These are phyloP conservation scores for Lepidonotus clava DNA, from an alignment of 2,888 invertebrate genomes.

Conservation along the genomic window DNA sequence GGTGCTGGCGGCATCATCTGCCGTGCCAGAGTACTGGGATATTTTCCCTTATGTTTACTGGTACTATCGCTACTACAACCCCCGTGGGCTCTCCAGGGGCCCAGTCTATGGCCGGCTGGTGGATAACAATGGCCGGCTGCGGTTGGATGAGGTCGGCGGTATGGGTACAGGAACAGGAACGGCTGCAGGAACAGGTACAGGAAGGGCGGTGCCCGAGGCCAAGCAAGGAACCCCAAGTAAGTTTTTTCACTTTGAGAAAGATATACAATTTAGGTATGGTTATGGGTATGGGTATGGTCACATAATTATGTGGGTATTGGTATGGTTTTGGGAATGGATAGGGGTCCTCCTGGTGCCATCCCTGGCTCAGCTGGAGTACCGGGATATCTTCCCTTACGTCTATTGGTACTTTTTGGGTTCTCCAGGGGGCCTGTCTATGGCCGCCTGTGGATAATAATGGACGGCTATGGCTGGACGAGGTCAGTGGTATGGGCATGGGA, in stretches of 20 bases:
- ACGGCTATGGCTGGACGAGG: background rate
- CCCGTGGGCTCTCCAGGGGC: background rate
- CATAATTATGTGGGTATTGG: no score
- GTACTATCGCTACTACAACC: background rate
- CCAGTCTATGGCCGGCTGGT: background rate
- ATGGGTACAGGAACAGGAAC: no score
- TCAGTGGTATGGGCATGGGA: no score
- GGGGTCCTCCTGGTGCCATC: no score
- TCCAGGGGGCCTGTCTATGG: background rate
- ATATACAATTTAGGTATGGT: no score
- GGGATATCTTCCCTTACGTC: conserved; percentile 10
- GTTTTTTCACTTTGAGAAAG: background rate
- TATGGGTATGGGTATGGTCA: no score
- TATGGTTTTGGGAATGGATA: no score
- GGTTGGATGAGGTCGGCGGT: background rate
- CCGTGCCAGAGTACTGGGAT: conserved; percentile 17
- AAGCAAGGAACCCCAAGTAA: background rate
- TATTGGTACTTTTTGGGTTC: background rate
- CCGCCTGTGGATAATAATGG: background rate
- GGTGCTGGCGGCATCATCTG: no score
- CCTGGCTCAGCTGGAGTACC: no score
- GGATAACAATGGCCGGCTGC: background rate
- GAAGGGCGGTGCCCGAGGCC: background rate
- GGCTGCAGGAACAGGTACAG: no score
- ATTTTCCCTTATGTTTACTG: background rate